Conservation (phyloP, 1,140 invertebrate species). For the Frieseomelitta varia region DNA sequence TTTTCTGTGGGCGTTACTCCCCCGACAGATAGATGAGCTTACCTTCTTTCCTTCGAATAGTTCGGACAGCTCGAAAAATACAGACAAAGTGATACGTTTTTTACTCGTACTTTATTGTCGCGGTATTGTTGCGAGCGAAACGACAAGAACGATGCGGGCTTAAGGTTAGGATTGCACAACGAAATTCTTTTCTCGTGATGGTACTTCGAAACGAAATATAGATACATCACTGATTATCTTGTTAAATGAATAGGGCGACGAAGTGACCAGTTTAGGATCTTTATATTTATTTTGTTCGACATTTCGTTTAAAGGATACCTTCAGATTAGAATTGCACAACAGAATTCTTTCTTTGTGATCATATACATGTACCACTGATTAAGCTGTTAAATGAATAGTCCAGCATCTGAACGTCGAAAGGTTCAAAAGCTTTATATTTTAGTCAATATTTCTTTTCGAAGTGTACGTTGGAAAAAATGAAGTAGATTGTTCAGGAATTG, state of each 20-base stretch:
- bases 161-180: not conserved
- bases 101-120: no score
- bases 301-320: no score
- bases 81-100: not conserved
- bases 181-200: not conserved
- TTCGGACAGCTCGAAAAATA: not conserved
- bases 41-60: not conserved
- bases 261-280: no score
- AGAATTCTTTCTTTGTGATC: no score
- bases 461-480: not conserved
- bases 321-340: no score
- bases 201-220: not conserved
- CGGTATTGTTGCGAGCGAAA: not conserved
- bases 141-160: not conserved
- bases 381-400: no score
- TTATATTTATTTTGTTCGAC: no score
- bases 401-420: no score
- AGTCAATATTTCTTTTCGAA: not conserved
- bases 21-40: slow-evolving; percentile 13
- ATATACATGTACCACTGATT: not conserved
- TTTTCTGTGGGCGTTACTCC: slow-evolving; percentile 26
- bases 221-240: not conserved
- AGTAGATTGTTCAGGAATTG: not conserved
- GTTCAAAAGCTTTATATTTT: no score
- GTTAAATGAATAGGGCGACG: no score